Base-by-base conservation (phyloP, 2,797 vertebrate genomes). In the Jordanella pulchra region DNA sequence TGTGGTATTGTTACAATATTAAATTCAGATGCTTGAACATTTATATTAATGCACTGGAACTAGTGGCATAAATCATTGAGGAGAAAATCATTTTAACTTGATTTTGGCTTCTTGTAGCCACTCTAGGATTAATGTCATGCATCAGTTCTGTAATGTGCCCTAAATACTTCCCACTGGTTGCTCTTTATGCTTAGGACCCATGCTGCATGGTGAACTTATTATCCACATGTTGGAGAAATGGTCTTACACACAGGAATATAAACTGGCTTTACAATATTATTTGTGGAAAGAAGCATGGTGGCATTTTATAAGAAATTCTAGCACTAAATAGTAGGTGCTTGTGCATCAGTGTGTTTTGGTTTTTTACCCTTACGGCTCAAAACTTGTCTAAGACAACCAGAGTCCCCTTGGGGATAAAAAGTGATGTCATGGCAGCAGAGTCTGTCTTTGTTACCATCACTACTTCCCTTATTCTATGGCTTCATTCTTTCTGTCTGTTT, bases 401-500 rank as follows among this genome's bases (percentile, higher is more conserved):
- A 61, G 79, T 88, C 79, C 81, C 89, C 83, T 71, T 61, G 48
- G 81, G 87, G 74, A 87, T 65, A 70, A 75, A 80, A 74, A 71
- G 66, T 88, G 85, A 90, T 86, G 86, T 88, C 84, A 89, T 86
- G 51, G 84, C 55, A 69, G 71, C 58, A 39, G 63, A 89, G 89
- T 92, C 87, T 79, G 48, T 27, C 80, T 90, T 86, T 81, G 81
- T 92, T 90, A 87, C 0, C 75, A 64, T 92, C 87, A 87, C 63
- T 48, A 48, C 50, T 65, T 78, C 69, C 39, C 15, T 81, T 79
- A 69, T 81, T 27, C 69, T 64, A 11, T 81, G 44, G 42, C 53
- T 71, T 84, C 65, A 42, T 85, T 71, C 71, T 56, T 69, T 72
- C 60, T 69, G 60, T 64, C 55, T 63, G 53, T 63, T 58, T 25